phyloP scores from a whole-genome alignment of 2,113 vertebrate species.

The Ibidorhyncha struthersii region DNA sequence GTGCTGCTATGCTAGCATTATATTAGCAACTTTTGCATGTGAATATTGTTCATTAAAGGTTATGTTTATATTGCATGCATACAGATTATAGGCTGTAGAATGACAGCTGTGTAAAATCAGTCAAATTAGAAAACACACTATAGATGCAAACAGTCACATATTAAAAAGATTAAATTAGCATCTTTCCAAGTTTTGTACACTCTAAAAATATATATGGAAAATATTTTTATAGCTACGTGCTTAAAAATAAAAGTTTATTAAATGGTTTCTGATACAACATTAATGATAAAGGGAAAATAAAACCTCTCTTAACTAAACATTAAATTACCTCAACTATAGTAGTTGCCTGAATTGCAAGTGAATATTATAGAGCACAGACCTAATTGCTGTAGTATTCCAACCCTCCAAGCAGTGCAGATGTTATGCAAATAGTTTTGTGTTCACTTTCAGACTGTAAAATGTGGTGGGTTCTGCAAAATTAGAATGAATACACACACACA shows the following conservation, averaged over 20 bases:
- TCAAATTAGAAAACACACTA: background rate
- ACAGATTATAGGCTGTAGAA: background rate
- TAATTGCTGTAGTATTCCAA: conserved; percentile 64
- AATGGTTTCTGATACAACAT: background rate
- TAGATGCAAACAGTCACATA: conserved; percentile 2
- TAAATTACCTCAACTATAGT: conserved; percentile 40
- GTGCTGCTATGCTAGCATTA: conserved; percentile 27
- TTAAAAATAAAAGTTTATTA: conserved; percentile 24
- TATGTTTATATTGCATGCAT: conserved; percentile 1
- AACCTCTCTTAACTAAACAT: conserved; percentile 50
- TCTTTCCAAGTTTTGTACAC: conserved; percentile 2
- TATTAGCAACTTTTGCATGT: conserved; percentile 14
- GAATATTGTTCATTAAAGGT: conserved; percentile 44
- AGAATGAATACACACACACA: background rate
- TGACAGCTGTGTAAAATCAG: conserved; percentile 34
- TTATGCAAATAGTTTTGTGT: conserved; percentile 70
- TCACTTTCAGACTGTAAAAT: conserved; percentile 67
- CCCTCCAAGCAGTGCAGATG: conserved; percentile 72
- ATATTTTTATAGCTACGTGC: background rate
- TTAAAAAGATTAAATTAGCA: conserved; percentile 27
- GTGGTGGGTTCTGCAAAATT: conserved; percentile 30
- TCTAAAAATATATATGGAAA: background rate
- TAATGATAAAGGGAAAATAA: conserved; percentile 50
- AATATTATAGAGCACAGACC: conserved; percentile 37
- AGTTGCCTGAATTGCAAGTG: background rate